Conservation (phyloP, 1,140 invertebrate species). For the Alviniconcha marisindica region DNA sequence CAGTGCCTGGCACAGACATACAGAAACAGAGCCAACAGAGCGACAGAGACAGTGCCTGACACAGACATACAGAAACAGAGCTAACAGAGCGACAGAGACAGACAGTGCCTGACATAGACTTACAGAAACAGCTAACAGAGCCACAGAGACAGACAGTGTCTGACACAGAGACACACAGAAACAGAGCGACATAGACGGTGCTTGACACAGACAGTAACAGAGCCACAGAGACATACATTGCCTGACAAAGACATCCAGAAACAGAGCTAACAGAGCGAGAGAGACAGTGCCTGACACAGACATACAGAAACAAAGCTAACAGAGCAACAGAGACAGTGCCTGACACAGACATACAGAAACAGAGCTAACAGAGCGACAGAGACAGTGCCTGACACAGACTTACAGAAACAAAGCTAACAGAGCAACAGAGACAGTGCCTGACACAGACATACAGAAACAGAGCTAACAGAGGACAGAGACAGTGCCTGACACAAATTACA, state of each 20-base stretch:
- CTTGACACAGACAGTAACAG: neutral
- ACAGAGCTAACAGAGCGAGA: constrained; percentile 7
- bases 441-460: no score
- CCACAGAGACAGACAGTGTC: neutral
- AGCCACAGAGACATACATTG: neutral
- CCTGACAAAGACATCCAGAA: neutral
- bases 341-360: no score
- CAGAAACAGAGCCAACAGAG: neutral
- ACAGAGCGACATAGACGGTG: neutral
- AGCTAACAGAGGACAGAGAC: neutral
- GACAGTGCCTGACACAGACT: no score
- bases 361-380: neutral
- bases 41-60: neutral
- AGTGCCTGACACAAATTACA: neutral
- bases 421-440: neutral
- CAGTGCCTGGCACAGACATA: neutral
- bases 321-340: neutral
- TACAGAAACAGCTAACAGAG: neutral
- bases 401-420: no score
- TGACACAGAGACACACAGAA: neutral
- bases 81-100: neutral
- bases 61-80: neutral
- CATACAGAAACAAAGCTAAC: no score
- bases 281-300: no score
- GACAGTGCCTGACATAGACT: neutral